Base-by-base conservation (phyloP, 1,140 invertebrate species). In the Proctacanthus coquilletti region DNA sequence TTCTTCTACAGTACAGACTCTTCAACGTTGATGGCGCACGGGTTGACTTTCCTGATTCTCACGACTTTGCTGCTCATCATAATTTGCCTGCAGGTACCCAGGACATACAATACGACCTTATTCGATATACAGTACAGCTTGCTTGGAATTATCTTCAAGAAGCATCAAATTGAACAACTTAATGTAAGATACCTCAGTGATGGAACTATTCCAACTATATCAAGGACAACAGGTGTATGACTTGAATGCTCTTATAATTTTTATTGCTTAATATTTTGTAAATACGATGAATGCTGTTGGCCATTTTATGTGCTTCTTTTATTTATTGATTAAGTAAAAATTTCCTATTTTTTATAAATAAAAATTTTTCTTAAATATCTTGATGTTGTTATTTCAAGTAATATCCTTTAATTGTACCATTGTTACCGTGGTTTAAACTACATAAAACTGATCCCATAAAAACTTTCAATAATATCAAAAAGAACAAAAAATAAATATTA, bases 161-260 rank as follows among this genome's bases (percentile, higher is more conserved):
- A 57, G 36, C 54, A 57, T 38, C 54, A 57, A 39, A 57, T 57
- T 31, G 54, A 57, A 25, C 52, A 57, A 44, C 37, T 57, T 1
- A 57, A 57, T 34, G 52, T 57, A 2, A 44, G 43, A 2, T 57
- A 54, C 44, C 42, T 57, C 9, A 55, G 54, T 36, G 54, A 57
- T 35, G 54, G 54, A 36, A 57, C 54, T 18, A 57, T 57, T 18
- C 52, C 54, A 14, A 57, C 54, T 11, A 57, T 57, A 27, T 27
- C n/a, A n/a, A n/a, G n/a, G n/a, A n/a, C n/a, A n/a, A n/a, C n/a
- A n/a, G n/a, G n/a, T n/a, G n/a, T n/a, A n/a, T n/a, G n/a, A 27
- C n/a, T 27, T 27, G n/a, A 27, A 27, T 11, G 38, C 4, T 13
- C 33, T 1, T 31, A 39, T 21, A 17, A 18, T 44, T 21, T 18